phyloP scores from a whole-genome alignment of 2,888 invertebrate species.

The Ametastegia equiseti region DNA sequence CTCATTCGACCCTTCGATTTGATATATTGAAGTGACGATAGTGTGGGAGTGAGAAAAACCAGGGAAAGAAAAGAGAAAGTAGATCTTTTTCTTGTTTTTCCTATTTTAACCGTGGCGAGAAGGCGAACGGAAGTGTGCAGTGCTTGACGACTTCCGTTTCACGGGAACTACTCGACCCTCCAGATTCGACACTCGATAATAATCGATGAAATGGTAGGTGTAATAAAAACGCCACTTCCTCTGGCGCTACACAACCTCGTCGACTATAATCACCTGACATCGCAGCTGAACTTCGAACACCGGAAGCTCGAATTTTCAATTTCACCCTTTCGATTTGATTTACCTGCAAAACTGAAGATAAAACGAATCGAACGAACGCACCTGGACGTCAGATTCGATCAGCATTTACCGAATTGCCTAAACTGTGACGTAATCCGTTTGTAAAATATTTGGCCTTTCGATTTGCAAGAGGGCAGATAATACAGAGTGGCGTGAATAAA shows the following conservation, averaged over 20 bases:
- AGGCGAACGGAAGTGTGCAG: constrained; percentile 1
- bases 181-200: constrained; percentile 19
- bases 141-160: constrained; percentile 16
- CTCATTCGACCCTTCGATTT: background rate
- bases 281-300: background rate
- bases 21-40: background rate
- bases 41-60: background rate
- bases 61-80: background rate
- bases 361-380: background rate
- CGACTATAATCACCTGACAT: background rate
- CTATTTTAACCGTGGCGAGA: background rate
- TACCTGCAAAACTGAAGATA: background rate
- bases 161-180: background rate
- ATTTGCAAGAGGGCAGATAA: background rate
- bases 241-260: background rate
- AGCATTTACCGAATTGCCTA: background rate
- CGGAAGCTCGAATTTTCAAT: background rate
- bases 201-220: constrained; percentile 13
- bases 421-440: constrained; percentile 1
- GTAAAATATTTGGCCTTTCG: background rate
- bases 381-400: background rate
- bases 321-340: background rate
- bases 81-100: background rate
- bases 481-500: background rate
- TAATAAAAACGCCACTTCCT: constrained; percentile 11